Percentiles rank a stretch among this genome's conserved stretches.
Evolutionary conservation across 1,140 invertebrate genomes (phyloP).

Genomic region (Temnothorax nylanderi): DNA sequence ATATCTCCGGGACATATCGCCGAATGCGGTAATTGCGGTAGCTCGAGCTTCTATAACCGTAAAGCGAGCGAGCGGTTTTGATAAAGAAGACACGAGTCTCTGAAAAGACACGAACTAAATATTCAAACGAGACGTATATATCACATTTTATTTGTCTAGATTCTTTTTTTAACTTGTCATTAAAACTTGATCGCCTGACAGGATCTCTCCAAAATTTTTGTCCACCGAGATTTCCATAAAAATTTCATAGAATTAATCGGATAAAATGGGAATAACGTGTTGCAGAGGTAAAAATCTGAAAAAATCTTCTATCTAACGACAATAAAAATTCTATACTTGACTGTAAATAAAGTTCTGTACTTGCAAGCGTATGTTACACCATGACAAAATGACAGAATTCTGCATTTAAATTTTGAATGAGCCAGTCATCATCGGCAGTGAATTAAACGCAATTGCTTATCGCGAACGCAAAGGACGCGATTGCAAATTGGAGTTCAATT

Average conservation of each 20-base stretch:
- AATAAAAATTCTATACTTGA: not conserved
- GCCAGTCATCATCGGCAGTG: not conserved
- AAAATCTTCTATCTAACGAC: not conserved
- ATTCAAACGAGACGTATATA: not conserved
- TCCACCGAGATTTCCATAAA: not conserved
- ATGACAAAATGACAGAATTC: not conserved
- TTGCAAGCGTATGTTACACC: not conserved
- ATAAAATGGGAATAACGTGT: not conserved
- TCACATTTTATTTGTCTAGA: not conserved
- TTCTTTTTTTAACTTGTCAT: not conserved
- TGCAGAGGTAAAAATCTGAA: not conserved
- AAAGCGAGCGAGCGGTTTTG: not conserved
- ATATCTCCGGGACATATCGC: not conserved
- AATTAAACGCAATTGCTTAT: not conserved
- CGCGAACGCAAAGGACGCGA: not conserved
- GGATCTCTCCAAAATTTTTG: not conserved
- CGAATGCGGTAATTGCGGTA: slow-evolving; percentile 8
- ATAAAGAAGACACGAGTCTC: not conserved
- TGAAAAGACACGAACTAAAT: not conserved
- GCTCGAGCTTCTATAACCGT: not conserved
- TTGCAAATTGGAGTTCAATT: slow-evolving; percentile 30
- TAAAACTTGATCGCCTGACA: not conserved
- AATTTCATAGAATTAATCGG: not conserved
- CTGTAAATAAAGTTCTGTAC: not conserved
- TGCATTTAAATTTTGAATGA: not conserved